Conservation (phyloP, 2,888 invertebrate species). For the Lasioglossum marginatum region DNA sequence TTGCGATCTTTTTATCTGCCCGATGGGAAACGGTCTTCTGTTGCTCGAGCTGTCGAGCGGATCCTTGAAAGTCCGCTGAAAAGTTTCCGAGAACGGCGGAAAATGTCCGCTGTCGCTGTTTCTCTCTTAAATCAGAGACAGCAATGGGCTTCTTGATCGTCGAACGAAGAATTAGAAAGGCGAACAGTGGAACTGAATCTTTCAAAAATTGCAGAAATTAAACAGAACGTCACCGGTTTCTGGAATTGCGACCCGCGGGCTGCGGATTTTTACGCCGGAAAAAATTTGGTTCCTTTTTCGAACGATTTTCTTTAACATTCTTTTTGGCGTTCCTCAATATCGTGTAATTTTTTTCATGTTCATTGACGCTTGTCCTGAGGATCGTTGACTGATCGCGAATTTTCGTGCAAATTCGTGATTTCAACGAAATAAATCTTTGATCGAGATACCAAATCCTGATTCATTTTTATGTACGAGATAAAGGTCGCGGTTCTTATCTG, state of each 20-base stretch:
- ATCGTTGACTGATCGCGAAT: not conserved
- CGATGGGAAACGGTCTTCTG: not conserved
- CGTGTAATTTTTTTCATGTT: not conserved
- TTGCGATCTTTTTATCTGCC: slow-evolving; percentile 18
- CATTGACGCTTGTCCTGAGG: not conserved
- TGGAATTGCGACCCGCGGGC: not conserved
- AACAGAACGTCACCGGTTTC: not conserved
- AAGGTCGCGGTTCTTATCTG: not conserved
- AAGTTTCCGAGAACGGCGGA: not conserved
- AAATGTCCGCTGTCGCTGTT: not conserved
- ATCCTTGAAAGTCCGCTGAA: not conserved
- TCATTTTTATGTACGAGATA: not conserved
- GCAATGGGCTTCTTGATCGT: not conserved
- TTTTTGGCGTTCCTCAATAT: too few relatives aligned
- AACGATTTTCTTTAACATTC: too few relatives aligned
- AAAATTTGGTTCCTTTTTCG: too few relatives aligned
- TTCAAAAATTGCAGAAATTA: not conserved
- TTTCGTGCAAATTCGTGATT: not conserved
- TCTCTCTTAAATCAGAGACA: not conserved
- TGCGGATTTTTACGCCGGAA: not conserved
- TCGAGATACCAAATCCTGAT: not conserved
- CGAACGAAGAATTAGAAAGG: not conserved
- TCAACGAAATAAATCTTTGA: not conserved
- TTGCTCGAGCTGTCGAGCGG: not conserved
- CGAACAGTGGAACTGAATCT: not conserved